Evolutionary conservation across 1,140 invertebrate genomes (phyloP).

Genomic region (Pomacea maculata): DNA sequence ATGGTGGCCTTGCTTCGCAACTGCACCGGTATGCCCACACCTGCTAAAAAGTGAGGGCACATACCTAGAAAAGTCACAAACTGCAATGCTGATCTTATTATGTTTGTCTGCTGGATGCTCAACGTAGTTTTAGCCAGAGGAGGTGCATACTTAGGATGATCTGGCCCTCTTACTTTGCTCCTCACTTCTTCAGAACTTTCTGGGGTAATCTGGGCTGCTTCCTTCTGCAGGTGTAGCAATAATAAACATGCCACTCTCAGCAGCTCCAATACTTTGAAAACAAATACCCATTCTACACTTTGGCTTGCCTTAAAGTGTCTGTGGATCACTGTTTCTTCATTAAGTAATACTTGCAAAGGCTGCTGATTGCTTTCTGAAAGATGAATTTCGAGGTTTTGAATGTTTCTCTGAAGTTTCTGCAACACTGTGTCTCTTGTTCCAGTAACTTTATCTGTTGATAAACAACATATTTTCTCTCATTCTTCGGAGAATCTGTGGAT

Average conservation of each 20-base stretch:
- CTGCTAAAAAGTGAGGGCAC: slow-evolving; percentile 72
- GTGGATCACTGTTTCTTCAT: not conserved
- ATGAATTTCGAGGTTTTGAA: not conserved
- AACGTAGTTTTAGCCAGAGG: slow-evolving; percentile 42
- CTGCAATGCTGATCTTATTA: slow-evolving; percentile 67
- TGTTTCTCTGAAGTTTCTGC: slow-evolving; percentile 7
- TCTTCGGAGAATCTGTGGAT: too few species aligned
- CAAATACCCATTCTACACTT: slow-evolving; percentile 8
- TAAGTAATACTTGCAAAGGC: not conserved
- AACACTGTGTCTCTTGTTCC: not conserved
- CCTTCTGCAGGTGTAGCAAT: not conserved
- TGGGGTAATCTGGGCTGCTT: not conserved
- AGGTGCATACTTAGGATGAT: slow-evolving; percentile 35
- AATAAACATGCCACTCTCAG: not conserved
- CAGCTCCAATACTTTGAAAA: not conserved
- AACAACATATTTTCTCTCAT: too few species aligned
- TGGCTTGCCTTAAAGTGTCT: not conserved
- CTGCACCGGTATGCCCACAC: slow-evolving; percentile 71
- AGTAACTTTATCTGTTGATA: too few species aligned
- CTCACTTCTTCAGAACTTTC: slow-evolving; percentile 1
- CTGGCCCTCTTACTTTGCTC: not conserved
- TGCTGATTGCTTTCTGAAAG: not conserved
- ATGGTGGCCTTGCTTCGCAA: slow-evolving; percentile 43
- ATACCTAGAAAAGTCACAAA: slow-evolving; percentile 74
- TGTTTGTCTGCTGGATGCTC: slow-evolving; percentile 62